These are phyloP conservation scores for Cyprinus carpio DNA, from an alignment of 2,113 vertebrate genomes.

Conservation along the genomic window DNA sequence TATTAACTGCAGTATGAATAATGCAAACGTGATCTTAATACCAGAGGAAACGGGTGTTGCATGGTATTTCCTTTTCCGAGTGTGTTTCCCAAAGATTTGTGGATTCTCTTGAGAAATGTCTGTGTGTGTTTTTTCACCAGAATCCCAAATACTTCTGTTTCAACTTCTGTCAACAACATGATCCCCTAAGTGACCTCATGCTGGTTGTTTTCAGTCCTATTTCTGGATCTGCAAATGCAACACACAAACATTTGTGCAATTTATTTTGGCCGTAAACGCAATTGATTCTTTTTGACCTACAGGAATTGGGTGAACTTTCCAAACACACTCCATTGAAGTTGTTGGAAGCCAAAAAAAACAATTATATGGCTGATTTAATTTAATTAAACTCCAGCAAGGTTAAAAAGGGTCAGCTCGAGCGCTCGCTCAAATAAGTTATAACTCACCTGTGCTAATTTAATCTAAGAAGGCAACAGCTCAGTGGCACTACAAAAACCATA, in stretches of 20 bases:
- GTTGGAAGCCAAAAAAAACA: not conserved
- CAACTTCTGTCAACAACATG: not conserved
- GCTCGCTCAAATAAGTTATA: not conserved
- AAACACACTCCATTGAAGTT: not conserved
- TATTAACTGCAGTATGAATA: too few relatives aligned
- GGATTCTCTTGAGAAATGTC: too few relatives aligned
- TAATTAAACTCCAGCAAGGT: conserved; percentile 28
- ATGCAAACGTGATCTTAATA: too few relatives aligned
- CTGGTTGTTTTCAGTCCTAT: not conserved
- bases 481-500: not conserved
- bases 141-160: too few relatives aligned
- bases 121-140: too few relatives aligned
- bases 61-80: too few relatives aligned
- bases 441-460: not conserved
- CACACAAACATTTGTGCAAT: not conserved
- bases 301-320: not conserved
- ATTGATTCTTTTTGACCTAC: conserved; percentile 11
- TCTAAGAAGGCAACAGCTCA: conserved; percentile 12
- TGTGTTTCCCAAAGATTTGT: too few relatives aligned
- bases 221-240: conserved; percentile 12
- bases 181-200: not conserved
- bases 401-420: conserved; percentile 14
- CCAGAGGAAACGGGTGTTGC: too few relatives aligned
- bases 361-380: conserved; percentile 43
- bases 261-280: not conserved